A percentile compares a stretch with the other conserved stretches of the same genome.
Conservation (phyloP, 2,113 vertebrate species). For the Origma solitaria region DNA sequence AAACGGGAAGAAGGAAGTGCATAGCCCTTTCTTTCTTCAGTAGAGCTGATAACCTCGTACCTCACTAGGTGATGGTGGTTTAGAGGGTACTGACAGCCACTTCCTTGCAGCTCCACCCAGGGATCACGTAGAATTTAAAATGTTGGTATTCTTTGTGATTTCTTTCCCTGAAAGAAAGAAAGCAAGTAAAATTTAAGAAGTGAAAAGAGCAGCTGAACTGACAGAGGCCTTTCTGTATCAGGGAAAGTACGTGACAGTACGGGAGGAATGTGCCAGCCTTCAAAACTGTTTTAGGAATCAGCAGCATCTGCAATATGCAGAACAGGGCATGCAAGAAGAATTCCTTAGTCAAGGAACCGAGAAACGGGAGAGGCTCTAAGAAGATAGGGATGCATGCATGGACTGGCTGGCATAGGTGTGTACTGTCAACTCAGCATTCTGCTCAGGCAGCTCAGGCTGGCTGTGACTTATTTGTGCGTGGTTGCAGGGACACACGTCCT, state of each 20-base stretch:
- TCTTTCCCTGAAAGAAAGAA: not conserved
- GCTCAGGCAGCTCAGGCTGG: not conserved
- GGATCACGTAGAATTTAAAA: not conserved
- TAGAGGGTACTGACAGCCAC: not conserved
- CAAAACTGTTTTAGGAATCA: not conserved
- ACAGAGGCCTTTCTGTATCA: not conserved
- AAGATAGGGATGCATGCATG: not conserved
- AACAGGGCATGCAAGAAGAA: not conserved
- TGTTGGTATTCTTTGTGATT: not conserved
- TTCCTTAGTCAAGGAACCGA: not conserved
- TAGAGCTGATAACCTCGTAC: not conserved
- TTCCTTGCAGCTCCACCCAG: not conserved
- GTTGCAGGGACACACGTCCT: not conserved
- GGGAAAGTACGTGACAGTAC: accelerated
- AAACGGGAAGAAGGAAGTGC: not conserved
- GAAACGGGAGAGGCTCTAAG: not conserved
- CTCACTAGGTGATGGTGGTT: not conserved
- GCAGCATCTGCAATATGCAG: not conserved
- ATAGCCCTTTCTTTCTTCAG: too few species aligned
- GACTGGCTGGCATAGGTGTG: not conserved
- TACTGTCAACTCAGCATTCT: not conserved
- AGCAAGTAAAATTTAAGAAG: not conserved
- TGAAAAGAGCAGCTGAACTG: not conserved
- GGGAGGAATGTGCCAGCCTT: accelerated
- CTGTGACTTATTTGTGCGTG: not conserved